A percentile compares a stretch with the other conserved stretches of the same genome.
phyloP scores from a whole-genome alignment of 1,140 invertebrate species.

The Schmidtea mediterranea region DNA sequence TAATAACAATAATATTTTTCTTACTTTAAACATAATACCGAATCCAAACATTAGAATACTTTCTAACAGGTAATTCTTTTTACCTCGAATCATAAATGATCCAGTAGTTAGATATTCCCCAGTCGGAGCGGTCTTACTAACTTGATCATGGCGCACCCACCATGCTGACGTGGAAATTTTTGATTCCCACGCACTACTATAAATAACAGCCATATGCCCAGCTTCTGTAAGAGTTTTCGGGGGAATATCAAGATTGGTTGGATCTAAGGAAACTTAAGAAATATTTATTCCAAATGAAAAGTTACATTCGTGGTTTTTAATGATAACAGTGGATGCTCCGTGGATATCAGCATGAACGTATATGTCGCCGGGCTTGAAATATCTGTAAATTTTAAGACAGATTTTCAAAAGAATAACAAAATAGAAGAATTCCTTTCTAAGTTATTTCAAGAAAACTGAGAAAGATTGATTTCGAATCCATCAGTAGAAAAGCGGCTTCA shows the following conservation, averaged over 20 bases:
- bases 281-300: not conserved
- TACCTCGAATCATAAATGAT: slow-evolving; percentile 92
- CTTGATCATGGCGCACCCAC: slow-evolving; percentile 80
- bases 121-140: slow-evolving; percentile 86
- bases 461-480: no score
- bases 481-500: no score
- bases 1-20: no score
- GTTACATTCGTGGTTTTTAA: slow-evolving; percentile 46
- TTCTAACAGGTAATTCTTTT: slow-evolving; percentile 80
- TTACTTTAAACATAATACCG: slow-evolving; percentile 51
- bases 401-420: no score
- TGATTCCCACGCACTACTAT: slow-evolving; percentile 82
- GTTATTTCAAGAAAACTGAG: no score
- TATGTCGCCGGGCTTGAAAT: slow-evolving; percentile 17
- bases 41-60: slow-evolving; percentile 69
- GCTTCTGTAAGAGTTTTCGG: slow-evolving; percentile 85
- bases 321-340: slow-evolving; percentile 69
- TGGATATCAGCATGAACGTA: slow-evolving; percentile 49
- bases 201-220: slow-evolving; percentile 78
- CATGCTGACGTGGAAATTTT: slow-evolving; percentile 76
- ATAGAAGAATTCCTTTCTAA: no score
- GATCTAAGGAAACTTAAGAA: slow-evolving; percentile 14
- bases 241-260: slow-evolving; percentile 35
- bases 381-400: no score
- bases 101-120: slow-evolving; percentile 81